Evolutionary conservation across 2,888 invertebrate genomes (phyloP), one percentile per base, ranked within the genome.

Genomic region (Lasioglossum pauxillum): DNA sequence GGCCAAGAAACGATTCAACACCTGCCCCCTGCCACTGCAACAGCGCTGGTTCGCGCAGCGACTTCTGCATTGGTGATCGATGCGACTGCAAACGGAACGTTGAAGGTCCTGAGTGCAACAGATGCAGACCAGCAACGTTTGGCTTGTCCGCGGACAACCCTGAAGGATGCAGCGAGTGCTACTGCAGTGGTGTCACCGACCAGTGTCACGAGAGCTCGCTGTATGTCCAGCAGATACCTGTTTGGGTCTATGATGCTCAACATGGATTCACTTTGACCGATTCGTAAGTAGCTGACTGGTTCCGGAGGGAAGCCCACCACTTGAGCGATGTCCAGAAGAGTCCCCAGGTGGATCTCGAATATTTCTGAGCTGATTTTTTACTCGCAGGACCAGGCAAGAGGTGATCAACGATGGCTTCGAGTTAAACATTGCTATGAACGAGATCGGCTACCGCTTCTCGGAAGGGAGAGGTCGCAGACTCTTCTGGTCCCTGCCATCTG

Each of bases 161-260:
- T 0, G 96, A 97, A 74, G 99, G 99, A 16, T 99, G 99, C 94
- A 96, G 97, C 73, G 96, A 97, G 80, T 99, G 99, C 94, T 99
- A 97, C 96, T 99, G 99, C 95, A 98, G 98, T 38, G 98, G 98
- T 19, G 97, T 98, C 14, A 96, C 97, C 0, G 96, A 96, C 4
- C 96, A 97, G 49, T 99, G 99, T 94, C 96, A 96, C 75, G 97
- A 98, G 93, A 96, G 97, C 82, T 96, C 95, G 57, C 95, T 97
- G 5, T 97, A 96, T 92, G 95, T 97, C 77, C 96, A 97, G 88
- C 96, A 97, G 94, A 97, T 97, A 79, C 97, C 97, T 0, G 96
- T 96, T 90, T 96, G 96, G 91, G 96, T 97, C 69, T 95, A 96
- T 38, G 95, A 95, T 78, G 95, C 95, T 23, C 92, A 93, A 74